A percentile compares a stretch with the other conserved stretches of the same genome.
phyloP scores from a whole-genome alignment of 1,140 invertebrate species.

The Drosophila varians region DNA sequence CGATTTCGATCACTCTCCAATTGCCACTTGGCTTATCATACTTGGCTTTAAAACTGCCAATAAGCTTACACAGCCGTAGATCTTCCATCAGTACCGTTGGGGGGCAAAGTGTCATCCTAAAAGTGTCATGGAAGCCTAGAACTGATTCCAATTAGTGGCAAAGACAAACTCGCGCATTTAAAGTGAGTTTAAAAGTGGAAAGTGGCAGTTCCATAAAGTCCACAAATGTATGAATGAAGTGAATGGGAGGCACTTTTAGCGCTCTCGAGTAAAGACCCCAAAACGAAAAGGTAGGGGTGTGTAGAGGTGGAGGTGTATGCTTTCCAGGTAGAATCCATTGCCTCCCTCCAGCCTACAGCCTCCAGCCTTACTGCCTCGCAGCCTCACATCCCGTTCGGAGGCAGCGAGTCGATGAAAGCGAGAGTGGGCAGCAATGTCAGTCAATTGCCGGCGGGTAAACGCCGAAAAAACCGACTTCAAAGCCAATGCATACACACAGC shows the following conservation, averaged over 20 bases:
- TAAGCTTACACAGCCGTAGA: too few species aligned
- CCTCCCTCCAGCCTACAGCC: too few species aligned
- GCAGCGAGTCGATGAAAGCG: slow-evolving; percentile 57
- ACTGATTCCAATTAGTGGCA: slow-evolving; percentile 6
- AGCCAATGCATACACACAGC: slow-evolving; percentile 19
- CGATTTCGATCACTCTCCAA: background rate
- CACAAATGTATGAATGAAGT: slow-evolving; percentile 42
- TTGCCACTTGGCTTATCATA: background rate
- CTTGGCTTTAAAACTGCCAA: too few species aligned
- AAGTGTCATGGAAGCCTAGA: too few species aligned
- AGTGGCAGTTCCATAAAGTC: slow-evolving; percentile 30
- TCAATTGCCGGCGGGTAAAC: slow-evolving; percentile 18
- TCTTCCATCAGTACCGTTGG: too few species aligned
- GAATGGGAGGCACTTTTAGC: slow-evolving; percentile 11
- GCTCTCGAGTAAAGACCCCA: too few species aligned
- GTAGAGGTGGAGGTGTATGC: slow-evolving; percentile 3
- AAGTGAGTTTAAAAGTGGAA: slow-evolving; percentile 34
- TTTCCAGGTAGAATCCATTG: slow-evolving; percentile 61
- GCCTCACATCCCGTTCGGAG: too few species aligned
- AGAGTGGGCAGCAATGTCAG: slow-evolving; percentile 64
- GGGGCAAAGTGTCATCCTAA: too few species aligned
- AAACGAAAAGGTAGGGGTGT: background rate
- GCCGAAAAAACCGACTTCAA: slow-evolving; percentile 49
- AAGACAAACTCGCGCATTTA: slow-evolving; percentile 4
- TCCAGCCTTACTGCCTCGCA: too few species aligned